These are phyloP conservation scores for Apocrypta bakeri DNA, from an alignment of 1,140 invertebrate genomes.

Conservation along the genomic window DNA sequence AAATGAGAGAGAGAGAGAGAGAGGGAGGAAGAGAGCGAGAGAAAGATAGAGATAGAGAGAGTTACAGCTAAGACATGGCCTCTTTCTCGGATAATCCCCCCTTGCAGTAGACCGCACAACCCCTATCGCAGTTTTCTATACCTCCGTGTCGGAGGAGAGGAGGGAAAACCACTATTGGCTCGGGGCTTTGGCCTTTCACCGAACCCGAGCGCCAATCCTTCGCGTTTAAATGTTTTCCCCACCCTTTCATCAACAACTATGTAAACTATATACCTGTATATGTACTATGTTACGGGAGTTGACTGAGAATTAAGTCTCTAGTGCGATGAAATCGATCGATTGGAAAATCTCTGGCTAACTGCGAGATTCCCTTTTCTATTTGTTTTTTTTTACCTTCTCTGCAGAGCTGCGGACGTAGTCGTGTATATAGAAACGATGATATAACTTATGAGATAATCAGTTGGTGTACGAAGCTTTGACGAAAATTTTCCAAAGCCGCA, in stretches of 20 bases:
- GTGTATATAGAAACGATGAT: no score
- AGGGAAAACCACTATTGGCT: constrained; percentile 65
- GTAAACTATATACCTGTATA: no score
- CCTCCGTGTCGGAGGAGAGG: constrained; percentile 49
- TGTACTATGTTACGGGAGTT: neutral
- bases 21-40: constrained; percentile 57
- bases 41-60: constrained; percentile 52
- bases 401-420: neutral
- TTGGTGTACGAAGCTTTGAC: neutral
- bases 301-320: constrained; percentile 30
- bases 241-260: neutral
- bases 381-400: no score
- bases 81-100: constrained; percentile 8
- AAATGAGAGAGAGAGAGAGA: neutral
- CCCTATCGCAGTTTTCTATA: constrained; percentile 61
- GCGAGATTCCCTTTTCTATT: no score
- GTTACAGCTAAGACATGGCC: constrained; percentile 62
- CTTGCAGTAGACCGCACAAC: constrained; percentile 56
- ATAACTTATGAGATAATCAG: no score
- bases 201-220: constrained; percentile 55
- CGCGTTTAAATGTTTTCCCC: constrained; percentile 58
- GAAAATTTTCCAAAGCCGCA: neutral
- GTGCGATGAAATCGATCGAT: constrained; percentile 41
- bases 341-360: constrained; percentile 2
- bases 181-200: constrained; percentile 60